These are phyloP conservation scores for Carollia perspicillata DNA, from an alignment of 2,113 vertebrate species.

Conservation along the genomic window DNA sequence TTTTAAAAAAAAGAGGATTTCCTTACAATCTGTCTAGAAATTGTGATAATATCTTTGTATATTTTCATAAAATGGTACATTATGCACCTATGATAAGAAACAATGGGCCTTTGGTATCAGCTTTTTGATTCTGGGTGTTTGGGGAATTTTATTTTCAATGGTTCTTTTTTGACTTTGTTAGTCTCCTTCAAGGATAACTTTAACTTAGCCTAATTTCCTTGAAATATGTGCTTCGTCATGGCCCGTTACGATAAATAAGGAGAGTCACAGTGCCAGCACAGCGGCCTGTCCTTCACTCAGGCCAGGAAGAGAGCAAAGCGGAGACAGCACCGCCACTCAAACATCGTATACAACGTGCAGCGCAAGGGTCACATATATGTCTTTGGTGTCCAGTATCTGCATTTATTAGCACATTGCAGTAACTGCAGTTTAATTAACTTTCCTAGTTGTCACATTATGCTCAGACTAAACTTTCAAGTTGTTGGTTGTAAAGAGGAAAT, in stretches of 20 bases:
- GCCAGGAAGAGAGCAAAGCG: not conserved
- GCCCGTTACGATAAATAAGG: not conserved
- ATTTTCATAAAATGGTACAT: constrained; percentile 60
- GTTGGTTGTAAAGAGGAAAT: not conserved
- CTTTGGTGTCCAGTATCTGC: not conserved
- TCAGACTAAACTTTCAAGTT: not conserved
- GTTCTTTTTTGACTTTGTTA: constrained; percentile 10
- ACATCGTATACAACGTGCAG: not conserved
- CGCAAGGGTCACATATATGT: not conserved
- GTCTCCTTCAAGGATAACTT: not conserved
- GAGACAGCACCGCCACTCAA: not conserved
- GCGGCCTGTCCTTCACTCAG: not conserved
- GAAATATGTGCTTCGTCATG: not conserved
- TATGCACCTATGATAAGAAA: constrained; percentile 49
- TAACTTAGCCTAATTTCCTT: not conserved
- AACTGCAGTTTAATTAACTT: constrained; percentile 15
- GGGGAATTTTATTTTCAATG: constrained; percentile 33
- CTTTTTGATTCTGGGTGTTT: constrained; percentile 21
- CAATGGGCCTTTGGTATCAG: constrained; percentile 6
- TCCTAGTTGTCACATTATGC: not conserved
- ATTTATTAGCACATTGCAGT: not conserved
- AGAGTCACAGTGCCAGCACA: fast-evolving
- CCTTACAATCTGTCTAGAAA: constrained; percentile 63
- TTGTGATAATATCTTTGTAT: constrained; percentile 58
- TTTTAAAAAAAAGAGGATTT: constrained; percentile 63